A percentile compares a stretch with the other conserved stretches of the same genome.
Evolutionary conservation across 1,140 invertebrate species (phyloP).

Genomic region (Cydia splendana): DNA sequence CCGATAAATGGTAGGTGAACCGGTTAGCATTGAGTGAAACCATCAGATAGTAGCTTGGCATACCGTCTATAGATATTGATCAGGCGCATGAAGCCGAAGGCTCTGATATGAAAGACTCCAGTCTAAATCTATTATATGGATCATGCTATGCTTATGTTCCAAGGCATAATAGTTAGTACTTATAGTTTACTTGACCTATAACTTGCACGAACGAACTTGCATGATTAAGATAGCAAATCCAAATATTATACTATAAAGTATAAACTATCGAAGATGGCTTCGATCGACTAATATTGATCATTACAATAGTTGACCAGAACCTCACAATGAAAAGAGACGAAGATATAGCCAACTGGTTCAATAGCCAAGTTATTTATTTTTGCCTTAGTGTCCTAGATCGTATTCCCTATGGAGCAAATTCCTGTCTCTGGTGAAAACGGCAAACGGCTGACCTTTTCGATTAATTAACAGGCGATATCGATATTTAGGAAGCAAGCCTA

Average conservation of each 20-base stretch:
- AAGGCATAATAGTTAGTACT: background rate
- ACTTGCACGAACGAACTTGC: no score
- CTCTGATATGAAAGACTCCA: background rate
- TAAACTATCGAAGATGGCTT: background rate
- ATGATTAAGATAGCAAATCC: no score
- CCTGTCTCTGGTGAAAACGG: background rate
- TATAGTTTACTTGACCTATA: background rate
- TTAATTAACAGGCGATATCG: background rate
- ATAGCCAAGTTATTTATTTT: background rate
- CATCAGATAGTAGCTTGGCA: slow-evolving; percentile 21
- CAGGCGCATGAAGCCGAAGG: slow-evolving; percentile 17
- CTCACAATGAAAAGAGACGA: no score
- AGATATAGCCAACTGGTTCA: no score
- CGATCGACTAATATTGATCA: no score
- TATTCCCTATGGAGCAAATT: background rate
- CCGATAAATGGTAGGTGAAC: slow-evolving; percentile 17
- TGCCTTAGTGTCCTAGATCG: background rate
- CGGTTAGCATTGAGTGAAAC: slow-evolving; percentile 29
- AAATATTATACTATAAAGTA: background rate
- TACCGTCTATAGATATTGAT: slow-evolving; percentile 14
- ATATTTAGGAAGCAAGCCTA: slow-evolving; percentile 1
- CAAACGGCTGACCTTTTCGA: background rate
- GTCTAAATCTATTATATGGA: background rate
- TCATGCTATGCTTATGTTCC: background rate
- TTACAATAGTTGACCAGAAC: no score